Evolutionary conservation across 2,888 invertebrate genomes (phyloP).

Genomic region (Phytoseiulus persimilis): DNA sequence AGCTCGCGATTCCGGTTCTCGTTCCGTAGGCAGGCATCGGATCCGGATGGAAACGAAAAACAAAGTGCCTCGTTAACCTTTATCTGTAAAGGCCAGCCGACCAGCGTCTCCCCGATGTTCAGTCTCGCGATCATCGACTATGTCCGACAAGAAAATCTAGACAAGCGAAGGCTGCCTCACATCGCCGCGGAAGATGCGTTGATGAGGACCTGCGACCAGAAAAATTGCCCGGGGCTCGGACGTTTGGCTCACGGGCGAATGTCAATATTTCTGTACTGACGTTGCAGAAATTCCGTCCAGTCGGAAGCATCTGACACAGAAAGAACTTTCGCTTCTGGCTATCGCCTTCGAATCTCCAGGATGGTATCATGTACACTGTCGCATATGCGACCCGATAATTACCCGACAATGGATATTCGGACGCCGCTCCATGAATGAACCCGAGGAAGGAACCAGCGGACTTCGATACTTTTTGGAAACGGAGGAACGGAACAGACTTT

Average conservation of each 20-base stretch:
- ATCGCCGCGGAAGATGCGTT: background rate
- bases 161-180: background rate
- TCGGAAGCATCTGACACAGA: constrained; percentile 5
- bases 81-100: background rate
- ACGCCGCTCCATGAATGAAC: no score
- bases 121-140: background rate
- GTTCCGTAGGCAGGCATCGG: background rate
- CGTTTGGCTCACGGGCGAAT: background rate
- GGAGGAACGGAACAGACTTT: background rate
- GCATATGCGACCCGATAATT: background rate
- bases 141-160: background rate
- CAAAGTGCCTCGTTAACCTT: background rate
- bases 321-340: background rate
- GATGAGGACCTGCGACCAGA: background rate
- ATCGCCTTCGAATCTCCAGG: background rate
- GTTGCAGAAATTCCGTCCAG: background rate
- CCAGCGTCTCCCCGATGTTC: background rate
- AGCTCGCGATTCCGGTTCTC: background rate
- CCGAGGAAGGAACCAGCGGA: background rate
- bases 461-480: background rate
- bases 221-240: background rate
- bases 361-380: background rate
- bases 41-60: background rate
- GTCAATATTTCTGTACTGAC: background rate
- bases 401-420: no score